Conservation (phyloP, 2,888 invertebrate species). For the Thysanoteuthis rhombus region DNA sequence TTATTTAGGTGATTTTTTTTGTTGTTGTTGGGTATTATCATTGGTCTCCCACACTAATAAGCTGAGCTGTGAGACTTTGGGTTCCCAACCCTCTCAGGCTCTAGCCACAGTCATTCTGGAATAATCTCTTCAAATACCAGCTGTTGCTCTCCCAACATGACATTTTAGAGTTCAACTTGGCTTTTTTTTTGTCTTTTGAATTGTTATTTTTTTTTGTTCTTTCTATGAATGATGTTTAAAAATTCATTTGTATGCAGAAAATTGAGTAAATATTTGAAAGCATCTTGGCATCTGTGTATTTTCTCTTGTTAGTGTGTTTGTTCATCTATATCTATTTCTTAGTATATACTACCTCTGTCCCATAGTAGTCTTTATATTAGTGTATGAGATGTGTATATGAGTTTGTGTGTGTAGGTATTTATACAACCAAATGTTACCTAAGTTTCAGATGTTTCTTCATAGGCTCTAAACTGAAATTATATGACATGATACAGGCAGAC, state of each 20-base stretch:
- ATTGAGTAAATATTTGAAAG: not conserved
- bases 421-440: no score
- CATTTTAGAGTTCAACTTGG: not conserved
- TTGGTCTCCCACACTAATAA: not conserved
- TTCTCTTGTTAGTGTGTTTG: no score
- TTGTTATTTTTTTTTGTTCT: not conserved
- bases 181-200: not conserved
- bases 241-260: not conserved
- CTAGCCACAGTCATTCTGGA: not conserved
- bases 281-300: not conserved
- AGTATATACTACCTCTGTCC: not conserved
- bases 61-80: not conserved
- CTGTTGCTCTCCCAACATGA: not conserved
- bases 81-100: no score
- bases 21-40: not conserved
- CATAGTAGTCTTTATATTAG: no score
- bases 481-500: no score
- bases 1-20: not conserved
- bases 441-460: no score
- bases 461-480: no score
- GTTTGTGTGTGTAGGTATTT: no score
- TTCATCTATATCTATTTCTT: not conserved
- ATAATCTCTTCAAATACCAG: not conserved
- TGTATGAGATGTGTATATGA: no score
- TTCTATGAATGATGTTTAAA: not conserved